These are phyloP conservation scores for Prionailurus bengalensis DNA, from an alignment of 2,113 vertebrate genomes.

Conservation along the genomic window DNA sequence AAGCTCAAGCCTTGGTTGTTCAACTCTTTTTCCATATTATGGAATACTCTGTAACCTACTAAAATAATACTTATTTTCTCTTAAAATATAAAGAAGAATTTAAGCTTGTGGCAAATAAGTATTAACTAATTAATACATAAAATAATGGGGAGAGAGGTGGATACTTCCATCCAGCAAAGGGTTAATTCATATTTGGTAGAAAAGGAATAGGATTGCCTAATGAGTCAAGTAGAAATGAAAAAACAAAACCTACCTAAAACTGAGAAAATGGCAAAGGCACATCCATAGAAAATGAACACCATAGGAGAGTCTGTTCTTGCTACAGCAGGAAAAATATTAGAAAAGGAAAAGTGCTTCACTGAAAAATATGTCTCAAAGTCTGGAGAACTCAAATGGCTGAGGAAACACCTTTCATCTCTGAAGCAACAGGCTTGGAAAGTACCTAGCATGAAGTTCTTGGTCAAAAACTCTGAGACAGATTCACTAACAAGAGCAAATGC, in stretches of 20 bases:
- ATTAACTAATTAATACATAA: neutral
- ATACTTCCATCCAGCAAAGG: neutral
- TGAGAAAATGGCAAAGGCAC: neutral
- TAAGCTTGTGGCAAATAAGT: constrained; percentile 1
- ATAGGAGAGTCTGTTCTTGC: neutral
- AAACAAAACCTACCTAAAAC: neutral
- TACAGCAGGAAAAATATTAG: neutral
- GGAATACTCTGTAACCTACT: neutral
- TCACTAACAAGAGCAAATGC: neutral
- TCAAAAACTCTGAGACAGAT: neutral
- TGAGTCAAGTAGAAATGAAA: neutral
- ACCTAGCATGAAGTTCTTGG: neutral
- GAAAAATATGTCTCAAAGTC: neutral
- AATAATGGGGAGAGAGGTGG: neutral
- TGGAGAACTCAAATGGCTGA: neutral
- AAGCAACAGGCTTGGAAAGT: neutral
- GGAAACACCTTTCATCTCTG: neutral
- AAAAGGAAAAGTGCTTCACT: neutral
- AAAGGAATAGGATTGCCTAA: neutral
- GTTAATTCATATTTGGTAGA: neutral
- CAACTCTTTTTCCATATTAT: neutral
- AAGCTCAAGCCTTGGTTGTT: neutral
- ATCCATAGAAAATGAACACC: neutral
- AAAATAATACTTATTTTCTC: neutral
- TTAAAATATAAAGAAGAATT: neutral